phyloP scores from a whole-genome alignment of 2,797 vertebrate genomes.

The Synanceia verrucosa region DNA sequence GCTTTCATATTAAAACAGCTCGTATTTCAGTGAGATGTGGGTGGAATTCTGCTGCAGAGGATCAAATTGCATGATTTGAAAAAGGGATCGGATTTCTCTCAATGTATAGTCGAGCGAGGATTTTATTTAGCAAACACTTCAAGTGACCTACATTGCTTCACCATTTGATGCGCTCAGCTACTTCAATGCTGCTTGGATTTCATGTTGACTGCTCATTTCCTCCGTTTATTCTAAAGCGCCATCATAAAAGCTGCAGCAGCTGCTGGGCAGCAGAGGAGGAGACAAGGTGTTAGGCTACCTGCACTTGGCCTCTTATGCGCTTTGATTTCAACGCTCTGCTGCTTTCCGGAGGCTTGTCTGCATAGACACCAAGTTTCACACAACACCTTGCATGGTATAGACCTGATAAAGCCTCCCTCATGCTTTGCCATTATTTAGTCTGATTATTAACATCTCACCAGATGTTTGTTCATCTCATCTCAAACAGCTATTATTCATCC shows the following conservation, averaged over 20 bases:
- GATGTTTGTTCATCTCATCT: conserved; percentile 69
- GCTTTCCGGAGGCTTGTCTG: conserved; percentile 21
- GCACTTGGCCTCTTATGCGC: conserved; percentile 43
- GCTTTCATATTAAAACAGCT: neutral
- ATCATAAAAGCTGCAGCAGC: conserved; percentile 7
- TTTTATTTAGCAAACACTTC: neutral
- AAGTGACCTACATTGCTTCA: neutral
- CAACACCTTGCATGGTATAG: conserved; percentile 35
- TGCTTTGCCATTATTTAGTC: conserved; percentile 52
- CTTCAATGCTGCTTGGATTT: neutral
- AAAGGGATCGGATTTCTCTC: neutral
- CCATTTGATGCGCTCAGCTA: neutral
- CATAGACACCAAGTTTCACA: conserved; percentile 27
- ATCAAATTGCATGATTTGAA: conserved; percentile 10
- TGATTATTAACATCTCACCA: conserved; percentile 64
- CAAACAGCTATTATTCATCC: conserved; percentile 65
- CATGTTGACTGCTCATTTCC: neutral
- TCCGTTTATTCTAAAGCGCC: neutral
- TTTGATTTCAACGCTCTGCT: conserved; percentile 24
- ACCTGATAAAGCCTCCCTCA: conserved; percentile 40
- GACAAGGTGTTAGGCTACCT: conserved; percentile 24
- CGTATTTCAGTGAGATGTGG: neutral
- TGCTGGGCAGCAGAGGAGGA: neutral
- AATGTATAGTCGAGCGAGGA: neutral
- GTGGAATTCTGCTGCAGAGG: neutral